Base-by-base conservation (phyloP, 2,113 vertebrate genomes). In the Pantherophis guttatus region DNA sequence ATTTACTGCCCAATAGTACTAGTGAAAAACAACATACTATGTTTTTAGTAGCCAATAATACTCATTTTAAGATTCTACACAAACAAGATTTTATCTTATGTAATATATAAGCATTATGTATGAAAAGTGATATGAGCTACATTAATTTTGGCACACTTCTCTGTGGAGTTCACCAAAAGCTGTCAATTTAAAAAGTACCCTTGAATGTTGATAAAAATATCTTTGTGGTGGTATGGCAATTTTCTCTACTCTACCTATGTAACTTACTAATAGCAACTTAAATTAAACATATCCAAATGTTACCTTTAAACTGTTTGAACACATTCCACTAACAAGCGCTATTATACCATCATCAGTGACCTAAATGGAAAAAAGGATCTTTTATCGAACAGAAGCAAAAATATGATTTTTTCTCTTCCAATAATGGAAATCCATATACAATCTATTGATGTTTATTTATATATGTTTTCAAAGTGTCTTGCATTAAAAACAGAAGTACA, bases 231-330 rank as follows among this genome's bases (percentile, higher is more conserved):
- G 3, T 81, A 15, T 39, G 33, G 33, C 33, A 81, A 44, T 81
- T 81, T 39, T 81, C 6, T 52, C 13, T 13, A 62, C 1, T 1
- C 9, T 9, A 8, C 6, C 6, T 50, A 50, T 50, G 48, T 50
- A 50, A 59, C 10, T 92, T 87, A 4, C 58, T 95, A 88, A 88
- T 13, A 50, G 44, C 54, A 26, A 8, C 50, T 90, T 50, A 8
- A 58, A 87, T 2, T 57, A 59, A 89, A 55, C 19, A 33, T 39
- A 33, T 90, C 85, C 89, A 85, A 33, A 75, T 91, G 1, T 97
- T 98, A 99, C 98, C 98, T 98, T 98, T 95, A 99, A 97, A 94
- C 96, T 98, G 91, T 97, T 96, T 24, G 98, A 98, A 97, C 98
- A 99, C 0, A 95, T 97, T 95, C 98, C 98, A 94, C 96, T 98